Evolutionary conservation across 2,113 vertebrate species (phyloP).

Genomic region (Cyprinodon brontotheroides): DNA sequence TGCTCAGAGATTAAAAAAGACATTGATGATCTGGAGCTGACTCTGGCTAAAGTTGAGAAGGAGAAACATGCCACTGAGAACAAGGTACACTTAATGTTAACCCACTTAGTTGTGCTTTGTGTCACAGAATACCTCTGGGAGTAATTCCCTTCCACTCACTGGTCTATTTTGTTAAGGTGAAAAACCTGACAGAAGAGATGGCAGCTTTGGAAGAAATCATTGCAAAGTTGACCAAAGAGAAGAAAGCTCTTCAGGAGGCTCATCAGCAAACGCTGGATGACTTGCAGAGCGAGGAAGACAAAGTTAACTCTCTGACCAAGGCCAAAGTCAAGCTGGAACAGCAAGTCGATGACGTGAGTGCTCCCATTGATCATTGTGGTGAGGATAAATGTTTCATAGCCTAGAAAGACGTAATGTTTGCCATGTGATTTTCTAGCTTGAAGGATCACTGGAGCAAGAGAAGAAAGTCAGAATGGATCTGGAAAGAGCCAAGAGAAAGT

Average conservation of each 20-base stretch:
- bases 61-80: conserved; percentile 83
- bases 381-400: background rate
- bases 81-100: conserved; percentile 72
- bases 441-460: conserved; percentile 89
- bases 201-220: conserved; percentile 83
- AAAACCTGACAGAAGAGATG: conserved; percentile 80
- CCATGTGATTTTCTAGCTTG: conserved; percentile 67
- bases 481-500: conserved; percentile 78
- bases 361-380: background rate
- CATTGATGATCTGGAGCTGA: conserved; percentile 70
- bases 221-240: conserved; percentile 85
- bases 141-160: background rate
- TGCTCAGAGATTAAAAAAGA: conserved; percentile 71
- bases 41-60: conserved; percentile 73
- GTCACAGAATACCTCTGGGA: background rate
- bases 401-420: background rate
- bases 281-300: conserved; percentile 79
- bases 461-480: conserved; percentile 86
- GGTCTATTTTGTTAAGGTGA: conserved; percentile 62
- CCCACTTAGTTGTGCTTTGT: too few relatives aligned
- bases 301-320: conserved; percentile 78
- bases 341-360: conserved; percentile 51
- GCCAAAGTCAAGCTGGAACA: conserved; percentile 75
- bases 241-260: conserved; percentile 87
- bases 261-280: conserved; percentile 84